Base-by-base conservation (phyloP, 2,113 vertebrate species). In the Siniperca knerii region DNA sequence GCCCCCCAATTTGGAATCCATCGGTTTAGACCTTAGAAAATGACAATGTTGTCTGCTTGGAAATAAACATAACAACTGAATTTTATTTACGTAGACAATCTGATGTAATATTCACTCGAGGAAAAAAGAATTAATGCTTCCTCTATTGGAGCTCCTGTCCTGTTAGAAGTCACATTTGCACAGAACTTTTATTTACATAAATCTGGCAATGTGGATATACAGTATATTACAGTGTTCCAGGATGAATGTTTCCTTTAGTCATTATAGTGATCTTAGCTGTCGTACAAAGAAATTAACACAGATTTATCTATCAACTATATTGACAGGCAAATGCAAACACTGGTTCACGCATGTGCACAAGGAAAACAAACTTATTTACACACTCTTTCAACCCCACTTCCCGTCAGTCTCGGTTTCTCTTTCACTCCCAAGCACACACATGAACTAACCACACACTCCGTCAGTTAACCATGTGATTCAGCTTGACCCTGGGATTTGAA, bases 401-500 rank as follows among this genome's bases (percentile, higher is more conserved):
- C 33, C 23, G 15, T 67, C 44, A 9, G 35, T 71, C 16, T 46
- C 23, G n/a, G 6, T 73, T 13, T 58, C 15, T 54, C 6, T 68
- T 18, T 65, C 73, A 23, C 20, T 11, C 18, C 16, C 23, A 66
- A 20, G 0, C 66, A 23, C 20, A 10, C 18, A 21, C 18, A 66
- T 25, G 1, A 75, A 65, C 35, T 46, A 16, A 75, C 58, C n/a
- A 37, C 62, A 69, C 67, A 60, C 44, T 16, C n/a, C 1, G 15
- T 37, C 29, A 67, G 35, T 84, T 50, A 71, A 21, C 77, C 50
- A 21, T 57, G 46, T 1, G 23, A 37, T 20, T 37, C 71, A 25
- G 25, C 35, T 50, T 84, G 33, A 2, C 65, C 65, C 0, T 92
- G 87, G 2, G 94, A 52, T 2, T 74, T 94, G 72, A 96, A 86